phyloP scores from a whole-genome alignment of 2,113 vertebrate species.

The Holacanthus passer region DNA sequence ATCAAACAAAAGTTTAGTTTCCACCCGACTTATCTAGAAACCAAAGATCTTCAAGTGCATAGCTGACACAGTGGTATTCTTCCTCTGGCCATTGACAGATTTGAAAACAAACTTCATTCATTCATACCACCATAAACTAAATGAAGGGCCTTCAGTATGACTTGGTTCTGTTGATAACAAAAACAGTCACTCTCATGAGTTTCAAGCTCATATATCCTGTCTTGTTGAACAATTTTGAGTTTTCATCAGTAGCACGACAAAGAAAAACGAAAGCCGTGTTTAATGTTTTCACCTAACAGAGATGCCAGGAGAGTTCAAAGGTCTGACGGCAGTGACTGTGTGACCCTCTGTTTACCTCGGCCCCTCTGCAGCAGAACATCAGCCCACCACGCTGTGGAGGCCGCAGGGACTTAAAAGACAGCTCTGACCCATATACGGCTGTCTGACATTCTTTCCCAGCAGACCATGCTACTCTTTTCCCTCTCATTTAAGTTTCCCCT shows the following conservation, averaged over 20 bases:
- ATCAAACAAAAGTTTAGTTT: no score
- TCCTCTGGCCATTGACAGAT: background rate
- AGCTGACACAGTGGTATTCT: background rate
- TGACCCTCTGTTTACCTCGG: constrained; percentile 57
- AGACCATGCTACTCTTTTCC: constrained; percentile 61
- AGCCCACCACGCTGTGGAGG: constrained; percentile 40
- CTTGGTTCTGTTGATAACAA: no score
- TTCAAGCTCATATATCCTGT: no score
- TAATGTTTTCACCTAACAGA: constrained; percentile 18
- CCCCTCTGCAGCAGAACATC: constrained; percentile 39
- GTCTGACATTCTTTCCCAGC: constrained; percentile 75
- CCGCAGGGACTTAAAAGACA: constrained; percentile 60
- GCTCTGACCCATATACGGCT: constrained; percentile 55
- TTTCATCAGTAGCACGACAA: background rate
- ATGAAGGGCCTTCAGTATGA: no score
- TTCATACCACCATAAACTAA: no score
- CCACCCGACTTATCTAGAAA: background rate
- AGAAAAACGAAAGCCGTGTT: constrained; percentile 46
- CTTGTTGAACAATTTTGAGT: background rate
- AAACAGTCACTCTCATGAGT: no score
- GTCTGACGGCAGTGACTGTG: constrained; percentile 35
- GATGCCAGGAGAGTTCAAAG: constrained; percentile 51
- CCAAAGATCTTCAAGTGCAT: background rate
- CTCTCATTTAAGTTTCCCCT: constrained; percentile 66
- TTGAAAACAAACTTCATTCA: no score